Evolutionary conservation across 1,140 invertebrate species (phyloP).

Genomic region (Orchesella cincta): DNA sequence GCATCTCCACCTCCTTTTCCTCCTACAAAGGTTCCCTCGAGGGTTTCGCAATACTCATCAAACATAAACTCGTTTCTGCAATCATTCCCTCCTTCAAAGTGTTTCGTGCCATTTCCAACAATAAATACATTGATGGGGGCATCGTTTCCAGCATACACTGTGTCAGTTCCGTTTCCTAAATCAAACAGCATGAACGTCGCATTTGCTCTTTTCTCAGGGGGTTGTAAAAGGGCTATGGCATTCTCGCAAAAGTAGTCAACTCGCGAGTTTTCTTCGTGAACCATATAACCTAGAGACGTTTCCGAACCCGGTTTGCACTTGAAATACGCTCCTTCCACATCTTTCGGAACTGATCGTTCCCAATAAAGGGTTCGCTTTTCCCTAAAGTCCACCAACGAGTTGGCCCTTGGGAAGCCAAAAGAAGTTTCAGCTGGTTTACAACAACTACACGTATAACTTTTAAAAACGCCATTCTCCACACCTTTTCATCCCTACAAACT

Average conservation of each 20-base stretch:
- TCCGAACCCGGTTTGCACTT: background rate
- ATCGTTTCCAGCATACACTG: background rate
- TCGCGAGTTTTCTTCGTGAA: background rate
- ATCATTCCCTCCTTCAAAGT: background rate
- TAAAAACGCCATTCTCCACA: background rate
- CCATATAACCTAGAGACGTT: background rate
- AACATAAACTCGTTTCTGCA: background rate
- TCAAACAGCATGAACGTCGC: background rate
- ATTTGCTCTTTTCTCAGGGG: background rate
- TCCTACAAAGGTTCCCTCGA: background rate
- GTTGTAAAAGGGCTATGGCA: background rate
- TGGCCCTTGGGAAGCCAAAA: background rate
- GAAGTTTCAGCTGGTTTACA: background rate
- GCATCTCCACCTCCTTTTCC: background rate
- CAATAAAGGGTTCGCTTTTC: background rate
- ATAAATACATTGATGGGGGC: background rate
- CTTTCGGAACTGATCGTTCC: background rate
- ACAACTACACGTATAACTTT: background rate
- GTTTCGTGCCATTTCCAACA: background rate
- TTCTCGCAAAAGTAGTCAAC: background rate
- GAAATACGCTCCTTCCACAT: background rate
- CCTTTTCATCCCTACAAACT: background rate
- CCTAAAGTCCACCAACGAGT: background rate
- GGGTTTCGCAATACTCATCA: background rate
- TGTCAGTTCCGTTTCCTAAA: background rate